Evolutionary conservation across 2,797 vertebrate genomes (phyloP).

Genomic region (Glossophaga mutica): DNA sequence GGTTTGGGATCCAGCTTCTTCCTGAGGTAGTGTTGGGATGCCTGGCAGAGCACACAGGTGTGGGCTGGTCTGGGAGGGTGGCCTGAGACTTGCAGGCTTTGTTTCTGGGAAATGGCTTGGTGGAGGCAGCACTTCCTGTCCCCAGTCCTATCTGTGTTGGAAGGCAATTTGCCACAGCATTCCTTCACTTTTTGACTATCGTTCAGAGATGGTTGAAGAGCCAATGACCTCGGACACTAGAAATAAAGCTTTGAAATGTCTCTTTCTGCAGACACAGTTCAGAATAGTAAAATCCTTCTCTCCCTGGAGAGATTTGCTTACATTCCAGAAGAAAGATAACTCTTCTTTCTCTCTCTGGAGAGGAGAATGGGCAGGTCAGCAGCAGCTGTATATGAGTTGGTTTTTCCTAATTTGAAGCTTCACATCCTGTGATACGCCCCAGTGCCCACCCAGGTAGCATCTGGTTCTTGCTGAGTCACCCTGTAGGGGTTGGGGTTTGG

Average conservation of each 20-base stretch:
- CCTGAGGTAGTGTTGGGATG: neutral
- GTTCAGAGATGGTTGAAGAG: neutral
- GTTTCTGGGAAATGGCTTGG: neutral
- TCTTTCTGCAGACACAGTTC: neutral
- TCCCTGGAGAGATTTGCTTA: neutral
- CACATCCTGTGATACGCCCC: neutral
- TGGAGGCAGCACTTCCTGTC: neutral
- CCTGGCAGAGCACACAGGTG: neutral
- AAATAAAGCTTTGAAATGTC: neutral
- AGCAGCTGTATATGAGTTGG: neutral
- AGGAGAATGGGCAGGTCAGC: neutral
- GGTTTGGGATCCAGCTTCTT: neutral
- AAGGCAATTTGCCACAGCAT: neutral
- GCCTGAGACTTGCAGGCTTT: neutral
- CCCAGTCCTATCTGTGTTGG: neutral
- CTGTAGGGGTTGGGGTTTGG: neutral
- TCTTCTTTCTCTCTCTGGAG: neutral
- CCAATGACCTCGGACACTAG: neutral
- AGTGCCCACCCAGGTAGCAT: neutral
- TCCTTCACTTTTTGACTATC: neutral
- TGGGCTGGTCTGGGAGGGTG: neutral
- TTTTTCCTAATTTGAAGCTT: neutral
- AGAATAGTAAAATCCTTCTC: neutral
- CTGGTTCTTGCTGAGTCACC: neutral
- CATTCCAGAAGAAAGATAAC: neutral